phyloP scores from a whole-genome alignment of 2,797 vertebrate species.

The Labeo calbasu region DNA sequence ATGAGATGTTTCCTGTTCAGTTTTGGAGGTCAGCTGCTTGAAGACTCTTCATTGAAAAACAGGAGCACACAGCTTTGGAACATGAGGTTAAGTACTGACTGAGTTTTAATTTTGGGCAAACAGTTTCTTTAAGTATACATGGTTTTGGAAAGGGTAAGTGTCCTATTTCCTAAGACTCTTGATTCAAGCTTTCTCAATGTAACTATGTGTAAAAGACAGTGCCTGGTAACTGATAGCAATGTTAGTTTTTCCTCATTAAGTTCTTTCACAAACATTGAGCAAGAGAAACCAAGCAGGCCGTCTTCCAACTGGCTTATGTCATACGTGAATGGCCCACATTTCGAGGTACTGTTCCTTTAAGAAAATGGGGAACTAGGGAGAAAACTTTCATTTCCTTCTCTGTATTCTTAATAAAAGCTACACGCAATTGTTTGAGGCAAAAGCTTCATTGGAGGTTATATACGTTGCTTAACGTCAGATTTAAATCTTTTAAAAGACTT shows the following conservation, averaged over 20 bases:
- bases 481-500: not conserved
- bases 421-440: not conserved
- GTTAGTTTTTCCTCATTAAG: no score
- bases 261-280: slow-evolving; percentile 16
- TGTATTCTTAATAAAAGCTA: not conserved
- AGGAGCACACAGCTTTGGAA: not conserved
- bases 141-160: not conserved
- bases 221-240: not conserved
- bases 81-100: not conserved
- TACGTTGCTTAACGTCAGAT: not conserved
- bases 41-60: not conserved
- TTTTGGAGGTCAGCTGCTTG: not conserved
- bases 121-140: not conserved
- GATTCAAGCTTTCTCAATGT: not conserved
- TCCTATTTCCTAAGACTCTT: not conserved
- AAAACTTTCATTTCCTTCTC: slow-evolving; percentile 72
- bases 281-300: not conserved
- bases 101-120: not conserved
- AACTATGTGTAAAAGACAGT: not conserved
- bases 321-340: not conserved
- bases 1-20: not conserved
- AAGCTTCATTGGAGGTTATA: not conserved
- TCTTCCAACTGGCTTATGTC: not conserved
- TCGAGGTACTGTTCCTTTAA: slow-evolving; percentile 55
- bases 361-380: slow-evolving; percentile 68